phyloP scores from a whole-genome alignment of 1,140 invertebrate genomes.

The Saccostrea glomerata region DNA sequence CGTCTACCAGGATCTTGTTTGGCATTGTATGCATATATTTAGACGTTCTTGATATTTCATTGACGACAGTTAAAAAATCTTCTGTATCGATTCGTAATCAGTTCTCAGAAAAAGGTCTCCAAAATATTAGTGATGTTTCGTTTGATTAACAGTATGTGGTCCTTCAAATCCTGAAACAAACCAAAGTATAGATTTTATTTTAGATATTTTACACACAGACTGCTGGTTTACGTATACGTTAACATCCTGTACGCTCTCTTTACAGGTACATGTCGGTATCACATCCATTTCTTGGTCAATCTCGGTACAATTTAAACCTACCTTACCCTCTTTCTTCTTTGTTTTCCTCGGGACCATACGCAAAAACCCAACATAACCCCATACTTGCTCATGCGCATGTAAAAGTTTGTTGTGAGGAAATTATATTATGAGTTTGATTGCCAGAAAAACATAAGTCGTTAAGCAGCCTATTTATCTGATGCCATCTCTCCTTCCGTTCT shows the following conservation, averaged over 20 bases:
- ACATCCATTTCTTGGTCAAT: background rate
- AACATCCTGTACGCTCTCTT: background rate
- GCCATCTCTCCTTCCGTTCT: background rate
- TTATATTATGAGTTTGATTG: slow-evolving; percentile 35
- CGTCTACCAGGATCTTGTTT: slow-evolving; percentile 57
- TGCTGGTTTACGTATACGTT: background rate
- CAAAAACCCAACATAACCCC: background rate
- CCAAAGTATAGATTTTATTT: background rate
- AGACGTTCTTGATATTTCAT: background rate
- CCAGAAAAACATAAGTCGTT: slow-evolving; percentile 35
- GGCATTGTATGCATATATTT: slow-evolving; percentile 44
- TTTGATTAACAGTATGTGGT: background rate
- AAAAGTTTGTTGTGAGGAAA: slow-evolving; percentile 28
- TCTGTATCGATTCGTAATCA: background rate
- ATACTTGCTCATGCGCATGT: slow-evolving; percentile 26
- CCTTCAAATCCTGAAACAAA: slow-evolving; percentile 1
- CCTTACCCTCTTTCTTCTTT: background rate
- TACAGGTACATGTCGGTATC: background rate
- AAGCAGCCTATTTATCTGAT: slow-evolving; percentile 20
- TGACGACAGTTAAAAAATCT: background rate
- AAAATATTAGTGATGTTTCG: background rate
- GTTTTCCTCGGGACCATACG: background rate
- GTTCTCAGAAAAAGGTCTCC: background rate
- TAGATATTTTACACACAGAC: background rate
- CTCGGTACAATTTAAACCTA: background rate